Conservation (phyloP, 2,888 invertebrate species). For the Pecten maximus region DNA sequence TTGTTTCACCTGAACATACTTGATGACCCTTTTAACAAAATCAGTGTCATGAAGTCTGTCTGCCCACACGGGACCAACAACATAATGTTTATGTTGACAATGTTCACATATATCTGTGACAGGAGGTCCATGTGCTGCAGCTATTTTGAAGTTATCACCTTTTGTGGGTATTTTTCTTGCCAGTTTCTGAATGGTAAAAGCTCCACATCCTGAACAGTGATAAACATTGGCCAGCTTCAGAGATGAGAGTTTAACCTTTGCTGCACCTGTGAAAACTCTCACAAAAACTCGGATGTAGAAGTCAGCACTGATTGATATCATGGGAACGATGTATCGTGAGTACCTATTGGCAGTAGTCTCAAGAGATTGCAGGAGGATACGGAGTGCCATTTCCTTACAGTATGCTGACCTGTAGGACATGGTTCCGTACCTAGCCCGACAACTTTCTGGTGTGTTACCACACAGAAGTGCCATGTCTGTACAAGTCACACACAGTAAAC, state of each 20-base stretch:
- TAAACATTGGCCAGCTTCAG: conserved; percentile 94
- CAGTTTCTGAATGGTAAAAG: conserved; percentile 89
- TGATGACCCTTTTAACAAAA: conserved; percentile 89
- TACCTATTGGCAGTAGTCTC: conserved; percentile 96
- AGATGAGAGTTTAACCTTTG: conserved; percentile 89
- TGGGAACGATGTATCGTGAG: conserved; percentile 94
- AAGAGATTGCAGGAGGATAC: conserved; percentile 94
- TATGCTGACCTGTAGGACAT: conserved; percentile 90
- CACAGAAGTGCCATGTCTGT: conserved; percentile 97
- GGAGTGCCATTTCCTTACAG: conserved; percentile 96
- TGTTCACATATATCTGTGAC: conserved; percentile 88
- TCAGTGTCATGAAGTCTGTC: conserved; percentile 90
- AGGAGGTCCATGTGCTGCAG: conserved; percentile 88
- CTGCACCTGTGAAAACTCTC: conserved; percentile 90
- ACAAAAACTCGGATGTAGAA: conserved; percentile 98
- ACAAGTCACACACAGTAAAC: conserved; percentile 95
- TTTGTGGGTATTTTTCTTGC: conserved; percentile 83
- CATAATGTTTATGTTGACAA: conserved; percentile 90
- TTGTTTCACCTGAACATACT: conserved; percentile 70
- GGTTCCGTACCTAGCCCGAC: conserved; percentile 95
- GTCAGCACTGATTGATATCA: conserved; percentile 95
- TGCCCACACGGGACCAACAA: conserved; percentile 97
- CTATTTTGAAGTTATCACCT: conserved; percentile 83
- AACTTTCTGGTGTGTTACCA: conserved; percentile 97
- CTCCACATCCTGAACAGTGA: conserved; percentile 95